Evolutionary conservation across 2,113 vertebrate genomes (phyloP), one percentile per base, ranked within the genome.

Genomic region (Psittacula cyanocephala): DNA sequence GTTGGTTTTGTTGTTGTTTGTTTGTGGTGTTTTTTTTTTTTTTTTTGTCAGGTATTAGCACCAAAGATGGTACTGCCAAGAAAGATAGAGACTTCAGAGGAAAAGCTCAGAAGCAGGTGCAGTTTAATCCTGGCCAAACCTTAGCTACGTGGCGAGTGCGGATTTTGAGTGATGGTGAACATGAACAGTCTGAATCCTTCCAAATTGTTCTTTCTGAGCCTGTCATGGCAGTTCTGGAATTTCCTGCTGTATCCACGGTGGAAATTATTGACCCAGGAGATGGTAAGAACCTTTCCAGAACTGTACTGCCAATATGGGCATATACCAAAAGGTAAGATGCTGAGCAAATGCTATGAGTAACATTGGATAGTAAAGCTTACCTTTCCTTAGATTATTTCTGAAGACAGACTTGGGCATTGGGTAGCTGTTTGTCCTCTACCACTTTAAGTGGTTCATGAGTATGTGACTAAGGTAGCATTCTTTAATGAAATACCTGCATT

Each of bases 71-170:
- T 28, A 98, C 98, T 6, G 99, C 99, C 7, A 97, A 97, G 93
- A 99, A 98, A 86, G 98, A 99, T 23, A 98, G 98, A 91, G 99
- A 99, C 90, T 99, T 99, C 96, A 98, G 97, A 97, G 98, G 98
- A 23, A 99, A 99, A 96, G 98, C 98, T 5, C 99, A 99, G 97
- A 98, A 97, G 83, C 99, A 99, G 92, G 98, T 99, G 84, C 99
- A 99, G 96, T 99, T 99, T 97, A 99, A 99, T 97, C 99, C 99
- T 0, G 99, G 99, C 63, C 99, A 99, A 97, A 98, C 97, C 53
- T 97, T 91, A 76, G 99, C 99, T 88, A 98, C 97, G 0, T 99
- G 99, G 99, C 88, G 97, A 65, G 98, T 99, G 17, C 96, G 96
- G 59, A 98, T 99, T 95, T 83, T 99, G 91, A 90, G 98, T 3